Base-by-base conservation (phyloP, 1,140 invertebrate species). In the Spodoptera frugiperda region DNA sequence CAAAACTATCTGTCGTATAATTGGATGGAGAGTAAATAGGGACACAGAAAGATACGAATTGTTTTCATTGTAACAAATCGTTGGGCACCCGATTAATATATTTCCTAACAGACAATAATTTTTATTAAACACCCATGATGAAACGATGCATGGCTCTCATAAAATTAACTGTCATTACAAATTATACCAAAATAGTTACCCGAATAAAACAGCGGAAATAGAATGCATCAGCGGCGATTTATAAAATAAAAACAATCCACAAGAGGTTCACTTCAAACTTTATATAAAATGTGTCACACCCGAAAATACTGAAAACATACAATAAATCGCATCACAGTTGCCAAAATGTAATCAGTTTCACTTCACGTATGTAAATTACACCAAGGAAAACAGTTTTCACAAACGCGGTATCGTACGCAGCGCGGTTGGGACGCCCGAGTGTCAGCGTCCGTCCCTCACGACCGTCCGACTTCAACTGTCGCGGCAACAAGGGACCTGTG, bases 281-380 rank as follows among this genome's bases (percentile, higher is more conserved):
- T 51, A 39, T 71, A 78, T 83, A 76, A 80, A 87, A 84, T 87
- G 78, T 84, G 82, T 84, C 86, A 89, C 89, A 81, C 78, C 78
- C 85, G 83, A 80, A 76, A 78, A 81, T 82, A 76, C 80, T 80
- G 80, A 51, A 76, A 61, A 54, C 68, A 12, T 65, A 76, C 65
- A 75, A 61, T 83, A 87, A 93, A 57, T 73, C 44, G 8, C 89
- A 92, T 87, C 87, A 86, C 89, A 85, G 79, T 75, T 73, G 78
- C 83, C 85, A 80, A 76, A 82, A 88, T 84, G 80, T 86, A 91
- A 79, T 78, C 78, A 82, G 84, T 89, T 89, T 87, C 89, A 93
- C 90, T 91, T 85, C 87, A 88, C 84, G 82, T 87, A 89, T 90
- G 84, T 78, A 89, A 88, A 88, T 86, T 83, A 86, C 85, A 89